A percentile compares a stretch with the other conserved stretches of the same genome.
phyloP scores from a whole-genome alignment of 1,140 invertebrate genomes.

The Episyrphus balteatus region DNA sequence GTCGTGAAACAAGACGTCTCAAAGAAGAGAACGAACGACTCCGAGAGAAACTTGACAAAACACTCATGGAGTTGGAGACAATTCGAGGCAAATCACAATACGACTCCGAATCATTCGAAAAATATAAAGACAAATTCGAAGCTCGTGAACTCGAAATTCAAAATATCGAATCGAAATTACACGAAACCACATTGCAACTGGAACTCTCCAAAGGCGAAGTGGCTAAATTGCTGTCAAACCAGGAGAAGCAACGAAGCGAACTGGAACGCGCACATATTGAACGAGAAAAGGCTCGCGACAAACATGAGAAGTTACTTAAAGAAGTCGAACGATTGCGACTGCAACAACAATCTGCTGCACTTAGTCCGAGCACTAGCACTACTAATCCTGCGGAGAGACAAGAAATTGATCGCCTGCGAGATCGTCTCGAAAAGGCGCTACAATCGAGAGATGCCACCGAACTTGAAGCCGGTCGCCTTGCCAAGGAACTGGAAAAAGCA shows the following conservation, averaged over 20 bases:
- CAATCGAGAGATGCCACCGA: constrained; percentile 65
- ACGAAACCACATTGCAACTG: constrained; percentile 66
- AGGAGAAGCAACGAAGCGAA: constrained; percentile 67
- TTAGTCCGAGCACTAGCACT: constrained; percentile 33
- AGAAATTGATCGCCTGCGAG: constrained; percentile 72
- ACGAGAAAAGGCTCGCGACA: constrained; percentile 71
- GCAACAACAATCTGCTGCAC: constrained; percentile 28
- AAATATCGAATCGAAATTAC: constrained; percentile 60
- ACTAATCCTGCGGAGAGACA: constrained; percentile 37
- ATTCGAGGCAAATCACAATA: constrained; percentile 77
- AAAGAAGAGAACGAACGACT: constrained; percentile 74
- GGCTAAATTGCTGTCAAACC: constrained; percentile 53
- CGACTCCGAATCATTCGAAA: constrained; percentile 75
- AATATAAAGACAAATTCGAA: constrained; percentile 62
- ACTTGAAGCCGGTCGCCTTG: constrained; percentile 69
- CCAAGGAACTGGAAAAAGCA: constrained; percentile 77
- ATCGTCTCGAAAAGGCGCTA: constrained; percentile 73
- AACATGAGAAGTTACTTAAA: constrained; percentile 64
- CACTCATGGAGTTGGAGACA: constrained; percentile 62
- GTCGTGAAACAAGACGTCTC: constrained; percentile 58
- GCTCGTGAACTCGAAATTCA: constrained; percentile 62
- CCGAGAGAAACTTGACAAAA: constrained; percentile 72
- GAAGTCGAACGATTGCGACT: constrained; percentile 36
- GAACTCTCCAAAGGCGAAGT: constrained; percentile 67
- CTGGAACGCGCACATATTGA: constrained; percentile 72